Conservation (phyloP, 2,888 invertebrate genomes). For the Apamea epomidion region DNA sequence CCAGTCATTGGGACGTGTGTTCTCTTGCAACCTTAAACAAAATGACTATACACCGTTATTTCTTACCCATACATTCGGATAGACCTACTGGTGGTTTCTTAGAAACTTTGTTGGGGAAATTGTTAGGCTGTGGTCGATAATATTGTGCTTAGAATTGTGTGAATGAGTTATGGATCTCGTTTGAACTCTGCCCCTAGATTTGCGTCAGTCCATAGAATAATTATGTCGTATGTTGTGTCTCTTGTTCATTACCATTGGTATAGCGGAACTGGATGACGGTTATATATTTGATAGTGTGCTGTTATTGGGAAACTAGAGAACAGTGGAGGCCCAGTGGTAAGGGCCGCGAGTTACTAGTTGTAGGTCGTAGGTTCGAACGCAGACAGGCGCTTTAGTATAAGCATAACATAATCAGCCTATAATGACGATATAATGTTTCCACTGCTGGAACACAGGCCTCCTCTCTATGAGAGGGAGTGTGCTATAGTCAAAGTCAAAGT, state of each 20-base stretch:
- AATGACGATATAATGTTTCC: too few species aligned
- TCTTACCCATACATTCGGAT: slow-evolving; percentile 15
- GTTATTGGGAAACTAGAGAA: slow-evolving; percentile 10
- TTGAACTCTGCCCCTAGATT: slow-evolving; percentile 83
- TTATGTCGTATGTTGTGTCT: slow-evolving; percentile 83
- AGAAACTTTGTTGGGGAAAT: slow-evolving; percentile 16
- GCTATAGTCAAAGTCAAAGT: too few species aligned
- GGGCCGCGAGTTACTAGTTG: too few species aligned
- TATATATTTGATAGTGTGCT: slow-evolving; percentile 27
- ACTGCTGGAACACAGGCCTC: too few species aligned
- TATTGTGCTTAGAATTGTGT: slow-evolving; percentile 73
- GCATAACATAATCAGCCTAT: too few species aligned
- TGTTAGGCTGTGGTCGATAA: slow-evolving; percentile 70
- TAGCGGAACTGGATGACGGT: slow-evolving; percentile 59
- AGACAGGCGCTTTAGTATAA: too few species aligned
- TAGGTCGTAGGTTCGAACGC: too few species aligned
- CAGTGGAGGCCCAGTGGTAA: neutral
- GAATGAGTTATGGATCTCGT: slow-evolving; percentile 83
- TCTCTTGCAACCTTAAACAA: slow-evolving; percentile 74
- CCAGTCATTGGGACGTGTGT: slow-evolving; percentile 83
- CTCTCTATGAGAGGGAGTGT: too few species aligned
- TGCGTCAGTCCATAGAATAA: slow-evolving; percentile 87
- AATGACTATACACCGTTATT: slow-evolving; percentile 34
- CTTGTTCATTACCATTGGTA: slow-evolving; percentile 78
- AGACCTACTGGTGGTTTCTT: slow-evolving; percentile 54